Evolutionary conservation across 23 tunicate species (phyloP).

Genomic region (Halocynthia aurantium): DNA sequence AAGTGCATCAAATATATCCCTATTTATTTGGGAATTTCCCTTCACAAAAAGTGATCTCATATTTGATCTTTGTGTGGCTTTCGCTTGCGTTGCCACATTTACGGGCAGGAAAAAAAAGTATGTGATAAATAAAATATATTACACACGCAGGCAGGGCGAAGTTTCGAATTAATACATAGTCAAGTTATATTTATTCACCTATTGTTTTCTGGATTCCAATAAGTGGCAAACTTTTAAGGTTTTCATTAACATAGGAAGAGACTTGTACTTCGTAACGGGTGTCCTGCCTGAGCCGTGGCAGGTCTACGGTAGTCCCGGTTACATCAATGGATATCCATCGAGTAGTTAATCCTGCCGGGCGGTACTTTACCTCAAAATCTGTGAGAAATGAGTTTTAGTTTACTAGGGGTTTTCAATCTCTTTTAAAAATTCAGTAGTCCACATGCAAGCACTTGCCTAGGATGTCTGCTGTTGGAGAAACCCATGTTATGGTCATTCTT

Average conservation of each 20-base stretch:
- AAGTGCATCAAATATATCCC: too few species aligned
- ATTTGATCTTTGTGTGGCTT: too few species aligned
- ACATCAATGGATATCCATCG: not conserved
- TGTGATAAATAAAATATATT: too few species aligned
- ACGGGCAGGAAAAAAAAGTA: too few species aligned
- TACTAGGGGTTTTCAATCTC: not conserved
- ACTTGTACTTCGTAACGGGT: conserved; percentile 1
- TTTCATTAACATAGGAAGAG: not conserved
- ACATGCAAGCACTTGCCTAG: not conserved
- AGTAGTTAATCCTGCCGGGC: not conserved
- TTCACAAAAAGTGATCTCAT: too few species aligned
- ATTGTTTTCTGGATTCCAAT: not conserved
- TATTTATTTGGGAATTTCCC: too few species aligned
- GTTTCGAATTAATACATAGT: too few species aligned
- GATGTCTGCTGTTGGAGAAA: not conserved
- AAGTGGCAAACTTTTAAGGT: not conserved
- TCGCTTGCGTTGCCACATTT: too few species aligned
- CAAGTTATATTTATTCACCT: too few species aligned
- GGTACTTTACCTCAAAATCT: conserved; percentile 25
- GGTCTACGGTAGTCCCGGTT: not conserved
- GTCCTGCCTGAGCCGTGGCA: conserved; percentile 3
- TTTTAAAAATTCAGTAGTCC: not conserved
- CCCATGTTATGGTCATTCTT: conserved; percentile 18
- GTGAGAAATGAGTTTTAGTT: not conserved
- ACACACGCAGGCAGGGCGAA: too few species aligned